Conservation (phyloP, 1,140 invertebrate genomes). For the Psix sp. region DNA sequence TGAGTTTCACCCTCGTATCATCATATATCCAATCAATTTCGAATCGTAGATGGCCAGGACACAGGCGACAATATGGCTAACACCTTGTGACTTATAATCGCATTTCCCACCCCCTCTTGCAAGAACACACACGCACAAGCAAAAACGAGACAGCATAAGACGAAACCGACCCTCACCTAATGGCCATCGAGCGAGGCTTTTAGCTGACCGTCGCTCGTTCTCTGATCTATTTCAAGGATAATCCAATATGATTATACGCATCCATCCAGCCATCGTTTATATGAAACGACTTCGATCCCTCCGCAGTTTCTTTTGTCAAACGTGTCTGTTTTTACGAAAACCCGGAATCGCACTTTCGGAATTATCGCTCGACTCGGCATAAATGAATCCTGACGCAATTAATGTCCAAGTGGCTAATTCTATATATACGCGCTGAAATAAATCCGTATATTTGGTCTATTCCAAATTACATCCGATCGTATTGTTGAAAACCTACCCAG, state of each 20-base stretch:
- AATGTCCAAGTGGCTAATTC: neutral
- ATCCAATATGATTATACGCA: constrained; percentile 77
- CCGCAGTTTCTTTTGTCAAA: constrained; percentile 51
- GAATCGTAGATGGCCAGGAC: constrained; percentile 57
- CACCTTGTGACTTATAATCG: constrained; percentile 78
- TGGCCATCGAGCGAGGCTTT: constrained; percentile 75
- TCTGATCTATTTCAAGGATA: constrained; percentile 76
- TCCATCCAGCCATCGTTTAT: constrained; percentile 74
- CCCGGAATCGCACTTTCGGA: constrained; percentile 47
- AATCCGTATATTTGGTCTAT: constrained; percentile 5
- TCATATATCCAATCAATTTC: constrained; percentile 74
- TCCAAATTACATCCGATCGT: too few relatives aligned
- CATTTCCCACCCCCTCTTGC: constrained; percentile 71
- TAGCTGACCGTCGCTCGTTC: constrained; percentile 74
- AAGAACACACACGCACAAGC: constrained; percentile 53
- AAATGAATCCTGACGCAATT: constrained; percentile 17
- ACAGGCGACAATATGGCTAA: constrained; percentile 62
- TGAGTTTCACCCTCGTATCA: constrained; percentile 67
- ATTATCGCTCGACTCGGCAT: constrained; percentile 11
- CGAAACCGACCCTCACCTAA: constrained; percentile 73
- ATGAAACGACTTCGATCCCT: constrained; percentile 67
- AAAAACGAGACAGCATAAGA: constrained; percentile 60
- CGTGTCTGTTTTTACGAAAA: constrained; percentile 38
- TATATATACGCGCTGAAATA: neutral
- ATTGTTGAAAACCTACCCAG: too few relatives aligned